These are phyloP conservation scores for Phyllotreta cruciferae DNA, from an alignment of 2,888 invertebrate genomes.

Conservation along the genomic window DNA sequence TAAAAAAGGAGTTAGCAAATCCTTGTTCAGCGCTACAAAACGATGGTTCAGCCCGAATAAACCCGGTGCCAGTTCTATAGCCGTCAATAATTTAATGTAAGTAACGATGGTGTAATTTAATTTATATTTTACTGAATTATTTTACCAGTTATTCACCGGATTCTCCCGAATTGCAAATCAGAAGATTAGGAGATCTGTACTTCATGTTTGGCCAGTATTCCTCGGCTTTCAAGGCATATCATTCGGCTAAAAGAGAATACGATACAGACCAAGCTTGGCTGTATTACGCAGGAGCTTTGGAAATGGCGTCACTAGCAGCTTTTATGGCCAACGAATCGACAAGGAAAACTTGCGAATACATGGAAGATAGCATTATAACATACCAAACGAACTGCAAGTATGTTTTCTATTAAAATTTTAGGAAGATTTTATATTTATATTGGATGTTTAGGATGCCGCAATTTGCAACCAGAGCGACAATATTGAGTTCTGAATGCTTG, in stretches of 20 bases:
- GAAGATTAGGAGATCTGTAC: slow-evolving; percentile 93
- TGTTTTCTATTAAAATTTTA: slow-evolving; percentile 41
- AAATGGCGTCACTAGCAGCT: slow-evolving; percentile 93
- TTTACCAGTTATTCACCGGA: slow-evolving; percentile 75
- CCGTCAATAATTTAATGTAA: slow-evolving; percentile 84
- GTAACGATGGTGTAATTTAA: slow-evolving; percentile 51
- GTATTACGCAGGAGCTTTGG: slow-evolving; percentile 94
- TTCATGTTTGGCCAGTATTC: slow-evolving; percentile 96
- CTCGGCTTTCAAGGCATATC: slow-evolving; percentile 91
- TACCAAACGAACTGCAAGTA: slow-evolving; percentile 91
- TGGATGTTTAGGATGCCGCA: slow-evolving; percentile 75
- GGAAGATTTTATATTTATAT: slow-evolving; percentile 12
- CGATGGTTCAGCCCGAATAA: slow-evolving; percentile 94
- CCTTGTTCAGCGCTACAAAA: slow-evolving; percentile 92
- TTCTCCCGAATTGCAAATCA: slow-evolving; percentile 89
- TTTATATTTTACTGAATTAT: not conserved
- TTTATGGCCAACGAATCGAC: slow-evolving; percentile 85
- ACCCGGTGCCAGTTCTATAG: slow-evolving; percentile 74
- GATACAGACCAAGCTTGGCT: slow-evolving; percentile 97
- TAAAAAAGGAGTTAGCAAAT: slow-evolving; percentile 91
- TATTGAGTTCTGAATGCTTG: slow-evolving; percentile 88
- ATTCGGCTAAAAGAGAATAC: slow-evolving; percentile 97
- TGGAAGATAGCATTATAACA: slow-evolving; percentile 93
- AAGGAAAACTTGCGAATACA: slow-evolving; percentile 84
- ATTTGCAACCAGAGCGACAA: slow-evolving; percentile 89